Conservation (phyloP, 2,888 invertebrate species). For the Herminia tarsipennalis region DNA sequence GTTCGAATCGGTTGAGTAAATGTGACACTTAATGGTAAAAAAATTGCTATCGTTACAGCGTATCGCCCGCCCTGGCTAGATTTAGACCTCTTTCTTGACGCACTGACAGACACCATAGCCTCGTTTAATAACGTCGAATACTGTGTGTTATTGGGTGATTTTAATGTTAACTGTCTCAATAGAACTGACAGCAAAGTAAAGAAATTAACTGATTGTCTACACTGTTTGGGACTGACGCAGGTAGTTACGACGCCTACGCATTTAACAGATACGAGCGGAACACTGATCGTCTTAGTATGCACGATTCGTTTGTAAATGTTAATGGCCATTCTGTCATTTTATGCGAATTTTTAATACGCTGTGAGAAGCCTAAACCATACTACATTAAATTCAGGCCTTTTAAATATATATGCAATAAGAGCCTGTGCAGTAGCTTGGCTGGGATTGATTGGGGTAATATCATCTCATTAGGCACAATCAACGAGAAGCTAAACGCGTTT, state of each 20-base stretch:
- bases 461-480: background rate
- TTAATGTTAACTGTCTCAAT: background rate
- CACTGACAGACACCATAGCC: background rate
- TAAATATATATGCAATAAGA: background rate
- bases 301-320: background rate
- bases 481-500: slow-evolving; percentile 1
- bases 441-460: background rate
- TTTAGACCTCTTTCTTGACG: background rate
- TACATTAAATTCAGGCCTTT: background rate
- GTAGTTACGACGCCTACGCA: background rate
- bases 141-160: background rate
- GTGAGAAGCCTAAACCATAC: background rate
- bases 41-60: background rate
- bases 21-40: background rate
- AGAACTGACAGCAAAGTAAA: background rate
- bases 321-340: background rate
- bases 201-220: background rate
- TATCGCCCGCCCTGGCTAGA: no score
- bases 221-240: background rate
- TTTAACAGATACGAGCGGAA: no score
- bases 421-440: background rate
- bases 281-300: background rate
- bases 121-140: background rate
- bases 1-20: background rate
- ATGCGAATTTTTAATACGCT: background rate